Evolutionary conservation across 2,888 invertebrate species (phyloP), one percentile per base, ranked within the genome.

Genomic region (Drosophila kambysellisi): DNA sequence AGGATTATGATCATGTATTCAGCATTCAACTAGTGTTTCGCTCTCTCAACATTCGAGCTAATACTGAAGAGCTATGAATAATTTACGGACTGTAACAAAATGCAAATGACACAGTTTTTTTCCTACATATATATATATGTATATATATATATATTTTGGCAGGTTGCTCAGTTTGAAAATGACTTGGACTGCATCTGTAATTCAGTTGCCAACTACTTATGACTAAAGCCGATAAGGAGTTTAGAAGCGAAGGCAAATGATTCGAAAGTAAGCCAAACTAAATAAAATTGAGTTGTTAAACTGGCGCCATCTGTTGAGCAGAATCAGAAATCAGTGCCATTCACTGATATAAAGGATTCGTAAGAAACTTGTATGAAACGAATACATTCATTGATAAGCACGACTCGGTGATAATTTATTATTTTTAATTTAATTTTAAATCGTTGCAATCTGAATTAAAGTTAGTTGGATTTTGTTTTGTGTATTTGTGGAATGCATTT

Each of bases 1-100:
- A 62, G 50, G 75, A 74, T 67, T 63, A 61, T 67, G 70, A 64
- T 64, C 67, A 75, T 66, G 59, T 57, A 74, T 67, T 53, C 61
- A 41, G 54, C 80, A 79, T 74, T 79, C 79, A 74, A 78, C 79
- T 79, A 64, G 79, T 78, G 79, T 70, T 53, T 43, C 56, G 70
- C 54, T 48, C 50, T 48, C 30, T 32, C 41, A 39, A 57, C 32
- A 53, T 64, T 68, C 63, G 48, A 59, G 51, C 25, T 56, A 52
- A 59, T 73, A 73, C 46, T 77, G 65, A 69, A 79, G 69, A 52
- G 74, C 43, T 69, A 79, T 76, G 76, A 79, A 76, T 76, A 76
- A 79, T 65, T 74, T 79, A 62, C 29, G 32, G 48, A 39, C 59
- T 41, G 59, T 59, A 70, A 60, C 46, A 60, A 70, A 70, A 70